phyloP scores from a whole-genome alignment of 2,113 vertebrate genomes.

The Sakesphorus luctuosus region DNA sequence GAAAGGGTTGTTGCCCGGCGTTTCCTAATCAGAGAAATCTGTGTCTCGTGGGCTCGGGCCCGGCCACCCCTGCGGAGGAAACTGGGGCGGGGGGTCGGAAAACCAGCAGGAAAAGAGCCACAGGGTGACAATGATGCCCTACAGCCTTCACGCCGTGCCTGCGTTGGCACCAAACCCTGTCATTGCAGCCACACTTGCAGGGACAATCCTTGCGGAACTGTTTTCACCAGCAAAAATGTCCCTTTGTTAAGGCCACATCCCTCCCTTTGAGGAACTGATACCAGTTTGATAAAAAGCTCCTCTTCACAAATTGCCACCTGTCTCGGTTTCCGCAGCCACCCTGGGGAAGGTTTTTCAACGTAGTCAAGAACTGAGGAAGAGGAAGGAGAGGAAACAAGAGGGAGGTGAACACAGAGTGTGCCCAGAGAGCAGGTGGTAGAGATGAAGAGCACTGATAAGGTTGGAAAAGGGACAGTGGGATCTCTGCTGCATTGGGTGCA shows the following conservation, averaged over 20 bases:
- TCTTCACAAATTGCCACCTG: not conserved
- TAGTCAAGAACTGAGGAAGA: not conserved
- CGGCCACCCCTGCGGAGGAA: not conserved
- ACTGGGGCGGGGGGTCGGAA: not conserved
- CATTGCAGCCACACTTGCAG: accelerated
- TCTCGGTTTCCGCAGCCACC: not conserved
- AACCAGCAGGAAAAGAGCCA: not conserved
- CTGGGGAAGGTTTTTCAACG: not conserved
- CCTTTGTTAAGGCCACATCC: not conserved
- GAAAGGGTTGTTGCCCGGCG: not conserved
- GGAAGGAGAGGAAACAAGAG: not conserved
- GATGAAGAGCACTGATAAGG: not conserved
- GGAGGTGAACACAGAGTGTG: accelerated
- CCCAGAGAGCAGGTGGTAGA: not conserved
- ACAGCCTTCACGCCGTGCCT: accelerated
- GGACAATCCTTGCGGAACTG: not conserved
- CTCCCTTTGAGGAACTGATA: not conserved
- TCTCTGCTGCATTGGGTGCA: not conserved
- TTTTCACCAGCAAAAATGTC: not conserved
- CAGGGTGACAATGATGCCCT: accelerated
- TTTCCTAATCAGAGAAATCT: conserved; percentile 36
- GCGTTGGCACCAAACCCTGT: not conserved
- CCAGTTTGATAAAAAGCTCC: accelerated
- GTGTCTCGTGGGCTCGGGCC: not conserved
- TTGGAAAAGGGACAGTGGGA: not conserved